These are phyloP conservation scores for Glaucidium brasilianum DNA, from an alignment of 2,113 vertebrate genomes.

Conservation along the genomic window DNA sequence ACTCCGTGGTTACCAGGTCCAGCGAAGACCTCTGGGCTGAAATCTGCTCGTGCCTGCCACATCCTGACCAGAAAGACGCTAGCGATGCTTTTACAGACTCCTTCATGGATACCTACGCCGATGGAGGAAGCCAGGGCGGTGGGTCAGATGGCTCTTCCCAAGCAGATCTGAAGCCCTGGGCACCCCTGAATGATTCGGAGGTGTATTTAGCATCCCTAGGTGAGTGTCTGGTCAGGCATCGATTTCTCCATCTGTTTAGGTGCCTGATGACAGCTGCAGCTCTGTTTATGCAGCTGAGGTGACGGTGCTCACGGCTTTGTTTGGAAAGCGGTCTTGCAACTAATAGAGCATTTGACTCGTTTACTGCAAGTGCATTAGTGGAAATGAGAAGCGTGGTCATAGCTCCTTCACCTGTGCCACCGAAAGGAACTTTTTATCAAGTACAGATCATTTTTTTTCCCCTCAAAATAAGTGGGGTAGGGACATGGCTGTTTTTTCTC, in stretches of 20 bases:
- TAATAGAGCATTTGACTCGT: rapidly evolving
- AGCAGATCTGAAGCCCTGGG: conserved; percentile 76
- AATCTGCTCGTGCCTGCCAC: conserved; percentile 85
- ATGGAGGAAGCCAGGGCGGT: not conserved
- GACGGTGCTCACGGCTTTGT: rapidly evolving
- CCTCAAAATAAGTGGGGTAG: not conserved
- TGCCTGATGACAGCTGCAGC: not conserved
- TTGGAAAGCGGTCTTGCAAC: no score
- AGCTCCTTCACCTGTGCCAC: not conserved
- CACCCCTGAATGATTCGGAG: conserved; percentile 91
- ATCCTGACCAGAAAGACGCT: conserved; percentile 11
- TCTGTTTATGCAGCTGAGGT: not conserved
- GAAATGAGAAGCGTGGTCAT: not conserved
- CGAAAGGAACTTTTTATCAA: not conserved
- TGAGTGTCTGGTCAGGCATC: conserved; percentile 47
- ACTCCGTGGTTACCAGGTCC: conserved; percentile 69
- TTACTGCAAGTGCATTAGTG: not conserved
- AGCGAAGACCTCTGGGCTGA: conserved; percentile 90
- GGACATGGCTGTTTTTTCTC: not conserved
- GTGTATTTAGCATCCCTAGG: conserved; percentile 91
- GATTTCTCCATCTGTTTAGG: rapidly evolving
- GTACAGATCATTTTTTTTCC: not conserved
- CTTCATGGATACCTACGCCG: conserved; percentile 67
- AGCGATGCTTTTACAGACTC: conserved; percentile 84
- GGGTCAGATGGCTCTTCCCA: not conserved